Evolutionary conservation across 2,888 invertebrate genomes (phyloP), one percentile per base, ranked within the genome.

Genomic region (Apamea monoglypha): DNA sequence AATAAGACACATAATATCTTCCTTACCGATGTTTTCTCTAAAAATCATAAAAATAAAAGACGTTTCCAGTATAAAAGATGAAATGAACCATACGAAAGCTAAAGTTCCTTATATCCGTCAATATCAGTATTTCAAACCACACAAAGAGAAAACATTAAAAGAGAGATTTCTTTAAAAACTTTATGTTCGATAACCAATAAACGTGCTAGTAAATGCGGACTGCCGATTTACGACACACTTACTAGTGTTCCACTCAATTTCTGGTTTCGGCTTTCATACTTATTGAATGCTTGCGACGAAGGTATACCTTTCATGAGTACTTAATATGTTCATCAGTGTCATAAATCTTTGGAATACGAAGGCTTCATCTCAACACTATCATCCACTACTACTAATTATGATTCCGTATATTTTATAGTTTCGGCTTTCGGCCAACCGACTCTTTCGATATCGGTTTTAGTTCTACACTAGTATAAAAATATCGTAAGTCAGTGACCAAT

Each of bases 401-500:
- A 47, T 47, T 56, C 1, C 18, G 21, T 6, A 25, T 29, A n/a
- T n/a, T 29, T n/a, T 12, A 21, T 18, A 59, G 40, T 63, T 74
- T 83, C 80, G 71, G 53, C 63, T 79, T 79, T 83, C 70, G 83
- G 67, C 79, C 50, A 25, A 71, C 1, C 8, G 1, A 25, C 2
- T 14, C 10, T 71, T 40, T n/a, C 18, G 29, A 47, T 72, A n/a
- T 74, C 21, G 29, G 21, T 40, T 63, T 59, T 18, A 44, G 8
- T 56, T 5, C 36, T 29, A 21, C 64, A n/a, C 71, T n/a, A 64
- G 14, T 36, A 3, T 36, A 47, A 64, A 61, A 85, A 81, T 81
- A 83, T 80, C 87, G 90, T 92, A 92, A 92, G 89, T 93, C 92
- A 88, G 84, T 87, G 92, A 91, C 93, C 92, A 94, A 92, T 94